Evolutionary conservation across 2,797 vertebrate species (phyloP).

Genomic region (Chrysolophus pictus): DNA sequence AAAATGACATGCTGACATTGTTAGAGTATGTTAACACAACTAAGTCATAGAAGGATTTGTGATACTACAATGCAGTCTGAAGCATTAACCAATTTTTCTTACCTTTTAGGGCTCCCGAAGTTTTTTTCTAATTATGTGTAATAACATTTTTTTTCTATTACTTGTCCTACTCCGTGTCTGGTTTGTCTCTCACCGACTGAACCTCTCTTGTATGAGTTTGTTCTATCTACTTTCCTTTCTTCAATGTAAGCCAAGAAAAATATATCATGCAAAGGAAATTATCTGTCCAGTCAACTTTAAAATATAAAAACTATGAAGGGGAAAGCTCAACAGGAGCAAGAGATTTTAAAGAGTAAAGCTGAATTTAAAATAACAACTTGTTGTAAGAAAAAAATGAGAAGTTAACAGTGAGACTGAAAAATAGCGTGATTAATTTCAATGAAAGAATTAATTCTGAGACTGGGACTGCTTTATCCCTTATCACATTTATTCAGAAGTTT

Average conservation of each 20-base stretch:
- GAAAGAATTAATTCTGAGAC: slow-evolving; percentile 67
- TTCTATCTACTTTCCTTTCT: slow-evolving; percentile 36
- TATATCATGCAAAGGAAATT: neutral
- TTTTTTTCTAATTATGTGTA: neutral
- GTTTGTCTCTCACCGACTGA: slow-evolving; percentile 20
- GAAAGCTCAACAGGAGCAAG: neutral
- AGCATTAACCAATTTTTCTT: neutral
- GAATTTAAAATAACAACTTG: slow-evolving; percentile 43
- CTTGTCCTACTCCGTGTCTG: neutral
- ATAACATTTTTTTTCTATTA: neutral
- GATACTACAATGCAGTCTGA: neutral
- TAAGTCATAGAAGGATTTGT: slow-evolving; percentile 2
- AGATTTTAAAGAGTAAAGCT: slow-evolving; percentile 31
- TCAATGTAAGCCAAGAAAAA: slow-evolving; percentile 39
- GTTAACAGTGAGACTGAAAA: slow-evolving; percentile 49
- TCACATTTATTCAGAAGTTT: slow-evolving; percentile 73
- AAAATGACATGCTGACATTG: slow-evolving; percentile 3
- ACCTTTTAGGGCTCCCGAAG: neutral
- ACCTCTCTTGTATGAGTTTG: neutral
- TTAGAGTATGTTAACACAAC: slow-evolving; percentile 14
- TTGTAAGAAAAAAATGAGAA: slow-evolving; percentile 37
- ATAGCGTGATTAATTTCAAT: slow-evolving; percentile 65
- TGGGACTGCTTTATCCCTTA: slow-evolving; percentile 72
- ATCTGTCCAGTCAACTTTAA: slow-evolving; percentile 13
- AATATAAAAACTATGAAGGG: neutral